Conservation (phyloP, 1,140 invertebrate genomes). For the Anadara kagoshimensis region DNA sequence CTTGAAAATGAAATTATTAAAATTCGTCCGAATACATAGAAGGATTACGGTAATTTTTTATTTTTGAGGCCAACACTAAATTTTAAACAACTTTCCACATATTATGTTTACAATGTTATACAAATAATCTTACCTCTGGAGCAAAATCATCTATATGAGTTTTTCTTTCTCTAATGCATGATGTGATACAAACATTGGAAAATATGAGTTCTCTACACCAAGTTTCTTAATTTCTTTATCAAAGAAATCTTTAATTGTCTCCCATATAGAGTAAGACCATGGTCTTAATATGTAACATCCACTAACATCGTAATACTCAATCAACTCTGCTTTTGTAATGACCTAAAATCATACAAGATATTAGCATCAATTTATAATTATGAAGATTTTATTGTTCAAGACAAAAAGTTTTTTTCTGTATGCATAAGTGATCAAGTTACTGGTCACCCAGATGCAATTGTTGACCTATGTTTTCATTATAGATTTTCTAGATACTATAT, state of each 20-base stretch:
- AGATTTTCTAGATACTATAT: too few species aligned
- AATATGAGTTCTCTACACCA: conserved; percentile 98
- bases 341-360: conserved; percentile 76
- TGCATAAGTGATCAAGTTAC: too few species aligned
- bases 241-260: conserved; percentile 91
- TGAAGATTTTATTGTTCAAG: conserved; percentile 4
- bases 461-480: too few species aligned
- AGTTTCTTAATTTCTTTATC: conserved; percentile 92
- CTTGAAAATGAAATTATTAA: too few species aligned
- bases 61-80: too few species aligned
- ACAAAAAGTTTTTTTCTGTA: too few species aligned
- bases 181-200: conserved; percentile 98
- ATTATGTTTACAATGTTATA: not conserved
- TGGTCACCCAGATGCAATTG: too few species aligned
- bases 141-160: conserved; percentile 98
- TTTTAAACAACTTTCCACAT: not conserved
- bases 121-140: conserved; percentile 83
- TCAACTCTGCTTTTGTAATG: conserved; percentile 98
- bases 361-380: not conserved
- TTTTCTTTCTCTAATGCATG: conserved; percentile 94
- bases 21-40: too few species aligned
- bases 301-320: conserved; percentile 99
- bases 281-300: conserved; percentile 98
- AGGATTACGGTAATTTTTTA: too few species aligned
- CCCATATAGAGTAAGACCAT: conserved; percentile 98